A percentile compares a stretch with the other conserved stretches of the same genome.
Conservation (phyloP, 2,797 vertebrate species). For the Gobio occitaniae region DNA sequence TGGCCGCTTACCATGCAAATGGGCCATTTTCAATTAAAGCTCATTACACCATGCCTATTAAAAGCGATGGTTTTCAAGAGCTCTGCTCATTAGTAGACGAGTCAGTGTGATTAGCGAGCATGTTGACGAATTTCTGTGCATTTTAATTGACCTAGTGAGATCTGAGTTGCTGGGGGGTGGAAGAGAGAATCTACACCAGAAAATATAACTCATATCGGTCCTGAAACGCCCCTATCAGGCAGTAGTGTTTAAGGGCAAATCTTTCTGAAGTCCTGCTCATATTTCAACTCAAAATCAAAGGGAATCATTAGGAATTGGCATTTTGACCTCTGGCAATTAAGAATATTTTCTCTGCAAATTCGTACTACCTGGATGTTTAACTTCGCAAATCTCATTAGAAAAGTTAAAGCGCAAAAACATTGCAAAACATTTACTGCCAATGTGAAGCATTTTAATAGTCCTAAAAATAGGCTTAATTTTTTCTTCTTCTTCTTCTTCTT, state of each 20-base stretch:
- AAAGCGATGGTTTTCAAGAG: conserved; percentile 70
- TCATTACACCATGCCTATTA: conserved; percentile 79
- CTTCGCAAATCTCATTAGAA: not conserved
- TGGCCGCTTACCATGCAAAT: conserved; percentile 71
- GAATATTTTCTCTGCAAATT: not conserved
- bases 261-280: not conserved
- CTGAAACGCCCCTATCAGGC: not conserved
- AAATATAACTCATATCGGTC: conserved; percentile 57
- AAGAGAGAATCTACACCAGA: conserved; percentile 47
- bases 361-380: not conserved
- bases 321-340: conserved; percentile 11
- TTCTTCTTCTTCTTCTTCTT: not conserved
- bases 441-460: not conserved
- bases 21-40: conserved; percentile 74
- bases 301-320: not conserved
- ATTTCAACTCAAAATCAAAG: not conserved
- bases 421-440: not conserved
- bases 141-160: conserved; percentile 65
- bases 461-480: not conserved
- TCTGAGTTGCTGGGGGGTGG: conserved; percentile 28
- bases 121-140: conserved; percentile 65
- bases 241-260: not conserved
- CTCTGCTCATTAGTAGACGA: conserved; percentile 68
- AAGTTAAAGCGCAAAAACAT: not conserved
- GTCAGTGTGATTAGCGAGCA: conserved; percentile 64